Evolutionary conservation across 1,140 invertebrate genomes (phyloP).

Genomic region (Achroia grisella): DNA sequence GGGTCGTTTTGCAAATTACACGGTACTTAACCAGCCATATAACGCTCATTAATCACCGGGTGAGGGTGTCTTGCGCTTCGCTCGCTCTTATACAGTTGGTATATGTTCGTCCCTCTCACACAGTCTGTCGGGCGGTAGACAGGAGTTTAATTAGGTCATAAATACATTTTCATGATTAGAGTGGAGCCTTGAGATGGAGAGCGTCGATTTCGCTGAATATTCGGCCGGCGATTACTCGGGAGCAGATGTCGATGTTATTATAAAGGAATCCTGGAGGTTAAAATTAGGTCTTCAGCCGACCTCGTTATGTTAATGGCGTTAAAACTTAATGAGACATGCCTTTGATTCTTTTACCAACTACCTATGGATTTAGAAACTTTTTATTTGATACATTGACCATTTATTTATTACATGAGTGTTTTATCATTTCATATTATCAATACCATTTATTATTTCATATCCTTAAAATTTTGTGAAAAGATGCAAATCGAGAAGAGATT

Average conservation of each 20-base stretch:
- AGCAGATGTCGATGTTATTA: constrained; percentile 35
- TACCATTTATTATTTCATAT: no score
- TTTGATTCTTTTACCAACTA: background rate
- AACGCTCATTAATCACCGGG: constrained; percentile 73
- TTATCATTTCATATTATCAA: no score
- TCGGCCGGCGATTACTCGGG: constrained; percentile 17
- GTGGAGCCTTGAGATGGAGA: constrained; percentile 14
- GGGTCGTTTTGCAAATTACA: constrained; percentile 76
- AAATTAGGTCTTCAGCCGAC: constrained; percentile 17
- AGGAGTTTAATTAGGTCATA: constrained; percentile 72
- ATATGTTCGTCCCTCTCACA: constrained; percentile 22
- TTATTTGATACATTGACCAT: no score
- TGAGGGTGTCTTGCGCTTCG: constrained; percentile 30
- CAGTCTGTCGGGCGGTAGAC: constrained; percentile 30
- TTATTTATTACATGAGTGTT: no score
- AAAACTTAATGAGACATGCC: constrained; percentile 4
- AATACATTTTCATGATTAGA: constrained; percentile 71
- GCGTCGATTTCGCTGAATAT: constrained; percentile 22
- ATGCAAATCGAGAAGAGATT: no score
- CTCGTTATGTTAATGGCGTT: constrained; percentile 16
- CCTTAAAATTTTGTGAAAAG: no score
- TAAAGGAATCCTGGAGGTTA: constrained; percentile 16
- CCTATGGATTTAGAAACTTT: no score
- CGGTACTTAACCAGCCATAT: constrained; percentile 75
- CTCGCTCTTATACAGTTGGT: constrained; percentile 15